Evolutionary conservation across 2,113 vertebrate genomes (phyloP).

Genomic region (Cololabis saira): DNA sequence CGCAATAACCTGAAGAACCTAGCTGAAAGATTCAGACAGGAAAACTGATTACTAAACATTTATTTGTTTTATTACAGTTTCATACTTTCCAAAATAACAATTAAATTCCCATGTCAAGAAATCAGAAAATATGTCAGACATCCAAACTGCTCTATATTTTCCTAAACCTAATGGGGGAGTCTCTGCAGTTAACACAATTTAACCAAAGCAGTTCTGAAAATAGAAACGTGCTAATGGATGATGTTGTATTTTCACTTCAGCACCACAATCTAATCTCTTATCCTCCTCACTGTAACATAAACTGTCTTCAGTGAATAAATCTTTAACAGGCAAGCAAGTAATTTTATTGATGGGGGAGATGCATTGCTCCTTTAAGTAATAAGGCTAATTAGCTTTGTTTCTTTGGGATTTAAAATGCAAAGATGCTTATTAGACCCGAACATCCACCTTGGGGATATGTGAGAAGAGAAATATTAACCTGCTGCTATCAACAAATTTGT

Average conservation of each 20-base stretch:
- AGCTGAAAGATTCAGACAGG: slow-evolving; percentile 21
- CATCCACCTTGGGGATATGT: slow-evolving; percentile 43
- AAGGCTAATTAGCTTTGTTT: slow-evolving; percentile 83
- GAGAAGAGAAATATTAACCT: slow-evolving; percentile 40
- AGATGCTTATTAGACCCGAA: slow-evolving; percentile 74
- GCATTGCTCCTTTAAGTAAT: slow-evolving; percentile 71
- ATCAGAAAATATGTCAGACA: not conserved
- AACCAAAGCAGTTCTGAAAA: slow-evolving; percentile 45
- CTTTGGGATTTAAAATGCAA: slow-evolving; percentile 74
- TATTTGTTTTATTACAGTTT: too few species aligned
- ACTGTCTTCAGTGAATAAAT: slow-evolving; percentile 70
- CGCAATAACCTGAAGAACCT: slow-evolving; percentile 41
- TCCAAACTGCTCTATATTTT: too few species aligned
- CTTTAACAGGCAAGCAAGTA: slow-evolving; percentile 53
- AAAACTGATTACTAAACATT: slow-evolving; percentile 22
- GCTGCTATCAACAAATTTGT: slow-evolving; percentile 32
- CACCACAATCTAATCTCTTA: slow-evolving; percentile 52
- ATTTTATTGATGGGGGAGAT: slow-evolving; percentile 75
- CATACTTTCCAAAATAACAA: too few species aligned
- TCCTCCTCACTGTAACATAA: slow-evolving; percentile 52
- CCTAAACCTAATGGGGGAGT: too few species aligned
- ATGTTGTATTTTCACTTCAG: slow-evolving; percentile 26
- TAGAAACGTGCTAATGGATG: slow-evolving; percentile 43
- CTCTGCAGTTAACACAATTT: slow-evolving; percentile 11
- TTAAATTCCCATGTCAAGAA: not conserved